Conservation (phyloP, 1,140 invertebrate species). For the Caerostris darwini region DNA sequence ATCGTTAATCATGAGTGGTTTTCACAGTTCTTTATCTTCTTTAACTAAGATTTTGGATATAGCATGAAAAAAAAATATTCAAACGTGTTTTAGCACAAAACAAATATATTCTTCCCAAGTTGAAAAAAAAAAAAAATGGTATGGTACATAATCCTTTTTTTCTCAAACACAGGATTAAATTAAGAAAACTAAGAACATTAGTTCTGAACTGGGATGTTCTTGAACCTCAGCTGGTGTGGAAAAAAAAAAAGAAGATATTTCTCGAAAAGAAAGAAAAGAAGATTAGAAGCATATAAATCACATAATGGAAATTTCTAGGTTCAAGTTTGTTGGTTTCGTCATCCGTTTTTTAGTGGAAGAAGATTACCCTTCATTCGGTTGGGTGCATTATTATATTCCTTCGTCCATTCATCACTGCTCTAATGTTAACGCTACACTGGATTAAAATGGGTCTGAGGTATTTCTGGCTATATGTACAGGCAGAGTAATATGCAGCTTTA, state of each 20-base stretch:
- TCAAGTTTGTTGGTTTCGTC: slow-evolving; percentile 48
- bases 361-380: slow-evolving; percentile 61
- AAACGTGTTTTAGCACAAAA: neutral
- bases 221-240: neutral
- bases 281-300: slow-evolving; percentile 69
- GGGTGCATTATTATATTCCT: slow-evolving; percentile 66
- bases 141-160: slow-evolving; percentile 29
- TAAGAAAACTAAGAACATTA: slow-evolving; percentile 23
- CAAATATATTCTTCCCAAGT: neutral
- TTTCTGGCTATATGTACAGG: slow-evolving; percentile 28
- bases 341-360: slow-evolving; percentile 11
- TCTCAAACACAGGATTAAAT: slow-evolving; percentile 25
- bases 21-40: slow-evolving; percentile 29
- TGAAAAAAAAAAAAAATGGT: neutral
- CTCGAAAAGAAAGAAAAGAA: neutral
- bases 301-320: slow-evolving; percentile 60
- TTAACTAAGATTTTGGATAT: neutral
- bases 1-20: neutral
- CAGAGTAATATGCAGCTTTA: slow-evolving; percentile 30
- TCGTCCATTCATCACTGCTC: slow-evolving; percentile 33
- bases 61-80: neutral
- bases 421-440: slow-evolving; percentile 52
- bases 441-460: slow-evolving; percentile 22
- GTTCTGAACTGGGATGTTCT: neutral
- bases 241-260: neutral